Conservation (phyloP, 2,113 vertebrate genomes). For the Oryzias woworae region DNA sequence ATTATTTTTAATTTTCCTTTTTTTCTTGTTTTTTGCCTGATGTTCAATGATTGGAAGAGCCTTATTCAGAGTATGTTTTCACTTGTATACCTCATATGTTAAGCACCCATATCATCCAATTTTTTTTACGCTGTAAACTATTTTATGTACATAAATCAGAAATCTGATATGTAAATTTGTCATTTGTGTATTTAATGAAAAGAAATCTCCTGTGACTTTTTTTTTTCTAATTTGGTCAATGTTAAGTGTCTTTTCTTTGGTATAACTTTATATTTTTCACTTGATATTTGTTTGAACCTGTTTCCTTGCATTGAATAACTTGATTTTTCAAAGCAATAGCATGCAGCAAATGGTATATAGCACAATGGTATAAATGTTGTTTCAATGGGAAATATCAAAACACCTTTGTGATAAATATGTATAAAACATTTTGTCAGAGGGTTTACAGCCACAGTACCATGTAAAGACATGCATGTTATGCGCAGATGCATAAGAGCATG, state of each 20-base stretch:
- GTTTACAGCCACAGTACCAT: slow-evolving; percentile 67
- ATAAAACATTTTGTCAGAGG: slow-evolving; percentile 64
- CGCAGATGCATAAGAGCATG: slow-evolving; percentile 62
- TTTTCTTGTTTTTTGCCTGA: slow-evolving; percentile 71
- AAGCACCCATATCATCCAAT: slow-evolving; percentile 67
- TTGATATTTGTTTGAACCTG: slow-evolving; percentile 69
- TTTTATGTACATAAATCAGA: slow-evolving; percentile 76
- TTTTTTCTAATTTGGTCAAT: slow-evolving; percentile 47
- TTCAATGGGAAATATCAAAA: slow-evolving; percentile 75
- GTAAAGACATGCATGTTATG: slow-evolving; percentile 57
- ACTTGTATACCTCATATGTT: slow-evolving; percentile 91
- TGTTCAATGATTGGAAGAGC: slow-evolving; percentile 84
- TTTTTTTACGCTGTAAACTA: slow-evolving; percentile 81
- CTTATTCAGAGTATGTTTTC: slow-evolving; percentile 92
- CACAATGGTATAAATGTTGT: slow-evolving; percentile 84
- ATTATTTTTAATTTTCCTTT: slow-evolving; percentile 63
- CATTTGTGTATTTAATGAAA: slow-evolving; percentile 71
- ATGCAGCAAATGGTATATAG: slow-evolving; percentile 91
- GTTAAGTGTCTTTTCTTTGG: slow-evolving; percentile 68
- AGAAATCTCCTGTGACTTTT: slow-evolving; percentile 64
- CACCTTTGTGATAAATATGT: slow-evolving; percentile 74
- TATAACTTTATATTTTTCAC: slow-evolving; percentile 67
- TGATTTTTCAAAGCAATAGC: slow-evolving; percentile 93
- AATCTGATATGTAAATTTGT: slow-evolving; percentile 75
- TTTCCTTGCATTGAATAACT: slow-evolving; percentile 79